Evolutionary conservation across 1,140 invertebrate genomes (phyloP).

Genomic region (Aethina tumida): DNA sequence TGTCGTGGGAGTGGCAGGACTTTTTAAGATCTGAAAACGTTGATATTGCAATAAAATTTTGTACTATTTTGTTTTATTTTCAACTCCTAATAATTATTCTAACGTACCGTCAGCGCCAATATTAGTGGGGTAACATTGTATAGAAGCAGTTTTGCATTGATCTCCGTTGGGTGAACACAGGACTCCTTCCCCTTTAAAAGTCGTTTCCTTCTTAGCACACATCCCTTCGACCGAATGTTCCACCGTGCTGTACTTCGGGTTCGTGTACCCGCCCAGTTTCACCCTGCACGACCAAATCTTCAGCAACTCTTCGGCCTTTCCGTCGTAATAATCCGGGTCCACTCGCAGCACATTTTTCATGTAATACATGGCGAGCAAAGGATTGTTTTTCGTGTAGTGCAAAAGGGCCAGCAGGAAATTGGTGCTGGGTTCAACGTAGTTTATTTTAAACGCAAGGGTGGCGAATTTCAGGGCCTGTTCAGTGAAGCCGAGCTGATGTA

Average conservation of each 20-base stretch:
- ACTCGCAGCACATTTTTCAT: constrained; percentile 53
- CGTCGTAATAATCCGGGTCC: constrained; percentile 45
- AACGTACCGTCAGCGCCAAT: constrained; percentile 12
- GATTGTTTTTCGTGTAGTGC: constrained; percentile 54
- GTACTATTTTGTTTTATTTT: background rate
- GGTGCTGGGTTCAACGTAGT: constrained; percentile 56
- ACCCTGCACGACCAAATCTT: constrained; percentile 49
- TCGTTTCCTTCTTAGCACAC: constrained; percentile 22
- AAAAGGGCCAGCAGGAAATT: constrained; percentile 59
- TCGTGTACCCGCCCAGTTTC: constrained; percentile 26
- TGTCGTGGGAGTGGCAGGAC: constrained; percentile 4
- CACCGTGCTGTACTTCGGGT: constrained; percentile 6
- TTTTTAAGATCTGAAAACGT: constrained; percentile 1
- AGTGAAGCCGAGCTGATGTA: constrained; percentile 51
- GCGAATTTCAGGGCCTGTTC: constrained; percentile 49
- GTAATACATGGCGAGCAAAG: constrained; percentile 55
- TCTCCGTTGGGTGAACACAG: constrained; percentile 30
- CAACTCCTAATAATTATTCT: background rate
- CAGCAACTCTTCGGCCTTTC: constrained; percentile 42
- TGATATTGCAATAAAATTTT: background rate
- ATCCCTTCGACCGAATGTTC: constrained; percentile 17
- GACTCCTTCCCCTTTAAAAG: constrained; percentile 26
- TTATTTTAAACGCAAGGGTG: constrained; percentile 46
- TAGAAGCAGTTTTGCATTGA: constrained; percentile 30
- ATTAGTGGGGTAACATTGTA: constrained; percentile 29